These are phyloP conservation scores for Tachypleus tridentatus DNA, from an alignment of 1,140 invertebrate genomes.

Conservation along the genomic window DNA sequence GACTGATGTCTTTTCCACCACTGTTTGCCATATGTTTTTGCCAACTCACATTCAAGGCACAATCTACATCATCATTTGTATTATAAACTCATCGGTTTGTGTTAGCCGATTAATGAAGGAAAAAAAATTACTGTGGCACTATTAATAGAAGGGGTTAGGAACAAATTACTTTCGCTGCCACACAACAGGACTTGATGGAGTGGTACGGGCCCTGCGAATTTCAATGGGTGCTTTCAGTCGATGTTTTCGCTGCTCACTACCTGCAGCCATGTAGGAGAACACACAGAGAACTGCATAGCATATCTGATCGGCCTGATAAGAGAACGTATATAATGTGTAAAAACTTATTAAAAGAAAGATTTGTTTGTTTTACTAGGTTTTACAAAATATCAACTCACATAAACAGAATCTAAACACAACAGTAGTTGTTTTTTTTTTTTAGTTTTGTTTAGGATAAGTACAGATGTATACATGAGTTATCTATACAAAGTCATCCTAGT, in stretches of 20 bases:
- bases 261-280: constrained; percentile 96
- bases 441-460: neutral
- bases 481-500: too few species aligned
- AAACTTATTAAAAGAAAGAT: constrained; percentile 4
- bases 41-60: too few species aligned
- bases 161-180: too few species aligned
- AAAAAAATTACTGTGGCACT: too few species aligned
- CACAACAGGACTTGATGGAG: too few species aligned
- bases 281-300: constrained; percentile 98
- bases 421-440: neutral
- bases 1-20: too few species aligned
- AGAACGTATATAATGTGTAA: neutral
- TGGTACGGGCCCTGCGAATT: too few species aligned
- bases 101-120: too few species aligned
- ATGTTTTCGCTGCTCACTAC: constrained; percentile 30
- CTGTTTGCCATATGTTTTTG: too few species aligned
- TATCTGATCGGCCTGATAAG: constrained; percentile 90
- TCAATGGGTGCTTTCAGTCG: neutral
- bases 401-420: neutral
- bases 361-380: neutral
- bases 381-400: neutral
- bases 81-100: too few species aligned
- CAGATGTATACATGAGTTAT: neutral
- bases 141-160: too few species aligned
- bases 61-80: too few species aligned